These are phyloP conservation scores for Nicator chloris DNA, from an alignment of 2,113 vertebrate genomes.

Conservation along the genomic window DNA sequence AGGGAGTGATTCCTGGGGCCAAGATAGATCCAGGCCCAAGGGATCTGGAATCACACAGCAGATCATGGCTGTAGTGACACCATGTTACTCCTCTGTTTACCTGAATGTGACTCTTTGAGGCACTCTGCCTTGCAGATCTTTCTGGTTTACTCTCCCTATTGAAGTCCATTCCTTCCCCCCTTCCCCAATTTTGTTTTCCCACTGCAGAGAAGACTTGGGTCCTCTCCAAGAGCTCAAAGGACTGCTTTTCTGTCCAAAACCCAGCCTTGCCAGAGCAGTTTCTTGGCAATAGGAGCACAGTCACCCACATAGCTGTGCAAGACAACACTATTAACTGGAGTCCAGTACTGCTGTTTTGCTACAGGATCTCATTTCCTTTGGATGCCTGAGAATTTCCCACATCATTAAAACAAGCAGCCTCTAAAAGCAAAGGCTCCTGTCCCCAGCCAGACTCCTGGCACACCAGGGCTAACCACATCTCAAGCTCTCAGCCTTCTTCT, in stretches of 20 bases:
- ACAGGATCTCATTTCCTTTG: background rate
- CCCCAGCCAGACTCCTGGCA: conserved; percentile 11
- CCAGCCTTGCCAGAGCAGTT: background rate
- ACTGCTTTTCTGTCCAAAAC: background rate
- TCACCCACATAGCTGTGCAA: background rate
- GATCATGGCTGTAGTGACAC: background rate
- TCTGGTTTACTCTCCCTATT: background rate
- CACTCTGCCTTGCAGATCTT: background rate
- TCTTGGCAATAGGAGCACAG: background rate
- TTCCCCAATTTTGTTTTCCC: background rate
- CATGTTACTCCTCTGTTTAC: background rate
- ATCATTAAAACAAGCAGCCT: conserved; percentile 16
- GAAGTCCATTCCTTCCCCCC: background rate
- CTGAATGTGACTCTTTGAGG: background rate
- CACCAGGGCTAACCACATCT: background rate
- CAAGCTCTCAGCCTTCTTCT: background rate
- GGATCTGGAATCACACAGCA: background rate
- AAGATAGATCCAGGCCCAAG: background rate
- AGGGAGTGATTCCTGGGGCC: background rate
- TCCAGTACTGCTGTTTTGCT: background rate
- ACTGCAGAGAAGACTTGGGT: background rate
- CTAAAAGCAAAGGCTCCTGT: background rate
- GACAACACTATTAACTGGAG: background rate
- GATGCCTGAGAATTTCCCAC: conserved; percentile 20
- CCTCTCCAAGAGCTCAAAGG: background rate